These are phyloP conservation scores for Hydrocynus forskahlii DNA, from an alignment of 2,797 vertebrate species.

Conservation along the genomic window DNA sequence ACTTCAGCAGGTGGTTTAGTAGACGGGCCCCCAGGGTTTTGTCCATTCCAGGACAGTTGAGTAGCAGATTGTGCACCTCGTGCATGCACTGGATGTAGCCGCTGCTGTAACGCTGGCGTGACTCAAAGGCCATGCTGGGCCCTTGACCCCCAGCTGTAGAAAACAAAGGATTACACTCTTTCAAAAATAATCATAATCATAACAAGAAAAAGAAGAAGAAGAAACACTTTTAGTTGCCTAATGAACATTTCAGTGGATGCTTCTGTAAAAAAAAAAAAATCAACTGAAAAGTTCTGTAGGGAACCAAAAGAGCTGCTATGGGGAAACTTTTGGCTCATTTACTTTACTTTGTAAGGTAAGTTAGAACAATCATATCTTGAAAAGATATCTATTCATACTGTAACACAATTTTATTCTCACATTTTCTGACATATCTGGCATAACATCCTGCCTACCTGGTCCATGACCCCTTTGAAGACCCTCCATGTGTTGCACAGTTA, in stretches of 20 bases:
- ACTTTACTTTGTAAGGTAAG: too few species aligned
- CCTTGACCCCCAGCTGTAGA: slow-evolving; percentile 43
- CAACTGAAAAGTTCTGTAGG: too few species aligned
- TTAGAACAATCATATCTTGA: too few species aligned
- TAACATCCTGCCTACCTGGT: slow-evolving; percentile 51
- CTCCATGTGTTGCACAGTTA: slow-evolving; percentile 72
- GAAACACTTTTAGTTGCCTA: not conserved
- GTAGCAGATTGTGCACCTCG: slow-evolving; percentile 70
- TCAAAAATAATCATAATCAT: not conserved
- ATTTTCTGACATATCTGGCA: not conserved
- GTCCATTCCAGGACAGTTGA: slow-evolving; percentile 69
- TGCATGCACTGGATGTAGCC: slow-evolving; percentile 74
- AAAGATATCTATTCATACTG: too few species aligned
- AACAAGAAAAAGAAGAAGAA: too few species aligned
- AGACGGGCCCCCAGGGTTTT: slow-evolving; percentile 66
- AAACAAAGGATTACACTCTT: not conserved
- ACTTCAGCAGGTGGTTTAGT: slow-evolving; percentile 69
- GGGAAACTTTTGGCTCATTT: too few species aligned
- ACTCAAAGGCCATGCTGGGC: slow-evolving; percentile 59
- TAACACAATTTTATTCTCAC: too few species aligned
- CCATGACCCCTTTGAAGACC: slow-evolving; percentile 60
- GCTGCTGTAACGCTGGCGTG: slow-evolving; percentile 67
- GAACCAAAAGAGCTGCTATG: too few species aligned
- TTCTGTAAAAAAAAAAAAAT: too few species aligned
- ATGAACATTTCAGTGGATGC: too few species aligned